These are phyloP conservation scores for Leucozona laternaria DNA, from an alignment of 2,888 invertebrate genomes.

Conservation along the genomic window DNA sequence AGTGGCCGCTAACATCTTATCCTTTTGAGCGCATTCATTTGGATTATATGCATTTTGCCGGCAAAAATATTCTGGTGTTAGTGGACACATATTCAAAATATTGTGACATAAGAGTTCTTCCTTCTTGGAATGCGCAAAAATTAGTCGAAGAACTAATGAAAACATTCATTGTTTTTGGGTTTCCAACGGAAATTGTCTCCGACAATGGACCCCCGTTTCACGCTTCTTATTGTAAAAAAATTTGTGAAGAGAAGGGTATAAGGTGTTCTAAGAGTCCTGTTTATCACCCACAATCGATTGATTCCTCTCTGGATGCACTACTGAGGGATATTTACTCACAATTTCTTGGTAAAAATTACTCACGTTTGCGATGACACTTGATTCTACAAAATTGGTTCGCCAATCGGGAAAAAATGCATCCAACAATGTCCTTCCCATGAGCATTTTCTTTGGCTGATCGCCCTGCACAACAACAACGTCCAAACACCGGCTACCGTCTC, in stretches of 20 bases:
- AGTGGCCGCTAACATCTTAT: conserved; percentile 41
- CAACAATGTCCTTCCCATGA: conserved; percentile 42
- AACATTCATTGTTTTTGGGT: conserved; percentile 28
- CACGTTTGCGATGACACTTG: conserved; percentile 12
- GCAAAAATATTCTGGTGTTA: too few species aligned
- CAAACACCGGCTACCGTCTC: background rate
- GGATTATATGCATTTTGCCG: too few species aligned
- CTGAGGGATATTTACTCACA: conserved; percentile 8
- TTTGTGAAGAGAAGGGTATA: conserved; percentile 4
- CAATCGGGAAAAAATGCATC: conserved; percentile 8
- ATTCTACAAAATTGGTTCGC: background rate
- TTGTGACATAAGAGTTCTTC: conserved; percentile 28
- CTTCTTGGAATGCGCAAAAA: conserved; percentile 35
- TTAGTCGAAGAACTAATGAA: conserved; percentile 13
- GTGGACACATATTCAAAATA: too few species aligned
- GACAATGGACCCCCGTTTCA: conserved; percentile 71
- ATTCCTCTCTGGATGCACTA: conserved; percentile 24
- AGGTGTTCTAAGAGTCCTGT: conserved; percentile 27
- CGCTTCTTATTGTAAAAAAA: conserved; percentile 38
- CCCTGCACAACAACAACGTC: conserved; percentile 31
- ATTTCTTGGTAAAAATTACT: conserved; percentile 24
- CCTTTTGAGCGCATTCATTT: conserved; percentile 73
- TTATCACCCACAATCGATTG: too few species aligned
- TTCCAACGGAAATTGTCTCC: conserved; percentile 19
- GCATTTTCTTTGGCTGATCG: conserved; percentile 28